Percentiles rank a stretch among this genome's conserved stretches.
phyloP scores from a whole-genome alignment of 2,888 invertebrate genomes.

The Tetragonisca angustula region DNA sequence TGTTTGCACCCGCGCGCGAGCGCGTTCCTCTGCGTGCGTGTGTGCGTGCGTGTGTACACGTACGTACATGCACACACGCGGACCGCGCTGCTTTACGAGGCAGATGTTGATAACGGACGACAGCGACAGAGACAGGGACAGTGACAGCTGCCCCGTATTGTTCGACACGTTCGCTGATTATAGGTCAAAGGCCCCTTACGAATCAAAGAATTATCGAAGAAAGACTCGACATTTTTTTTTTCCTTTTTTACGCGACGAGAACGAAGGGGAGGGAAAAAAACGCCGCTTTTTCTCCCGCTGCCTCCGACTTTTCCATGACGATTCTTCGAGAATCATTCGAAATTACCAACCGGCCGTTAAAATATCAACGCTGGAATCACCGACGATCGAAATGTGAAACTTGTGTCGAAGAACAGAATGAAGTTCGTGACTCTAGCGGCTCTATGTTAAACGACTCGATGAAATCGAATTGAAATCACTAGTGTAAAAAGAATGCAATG shows the following conservation, averaged over 20 bases:
- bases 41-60: conserved; percentile 8
- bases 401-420: too few relatives aligned
- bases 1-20: conserved; percentile 27
- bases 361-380: too few relatives aligned
- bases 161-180: conserved; percentile 74
- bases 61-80: conserved; percentile 50
- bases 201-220: conserved; percentile 63
- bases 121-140: conserved; percentile 70
- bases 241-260: not conserved
- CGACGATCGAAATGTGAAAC: too few relatives aligned
- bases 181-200: conserved; percentile 76
- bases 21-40: conserved; percentile 16
- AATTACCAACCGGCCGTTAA: not conserved
- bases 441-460: not conserved
- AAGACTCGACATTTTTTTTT: conserved; percentile 29
- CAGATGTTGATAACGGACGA: conserved; percentile 79
- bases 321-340: not conserved
- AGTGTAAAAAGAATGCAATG: too few relatives aligned
- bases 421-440: too few relatives aligned
- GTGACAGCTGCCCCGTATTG: conserved; percentile 78
- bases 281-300: not conserved
- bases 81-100: conserved; percentile 74
- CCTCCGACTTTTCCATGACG: not conserved
- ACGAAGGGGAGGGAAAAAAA: too few relatives aligned
- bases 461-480: not conserved